Base-by-base conservation (phyloP, 2,888 invertebrate species). In the Phaedon cochleariae region DNA sequence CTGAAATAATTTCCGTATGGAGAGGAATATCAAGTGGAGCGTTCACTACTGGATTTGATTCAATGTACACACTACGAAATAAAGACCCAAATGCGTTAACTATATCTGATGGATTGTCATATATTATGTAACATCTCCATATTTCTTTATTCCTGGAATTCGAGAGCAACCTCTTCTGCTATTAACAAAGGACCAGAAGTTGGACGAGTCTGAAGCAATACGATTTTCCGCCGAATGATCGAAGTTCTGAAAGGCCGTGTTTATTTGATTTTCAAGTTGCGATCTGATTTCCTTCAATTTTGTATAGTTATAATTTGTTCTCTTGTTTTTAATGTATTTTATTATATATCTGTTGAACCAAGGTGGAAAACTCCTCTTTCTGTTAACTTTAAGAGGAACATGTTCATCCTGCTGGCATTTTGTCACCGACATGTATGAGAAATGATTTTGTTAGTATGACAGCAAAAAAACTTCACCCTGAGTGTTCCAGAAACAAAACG, bases 21-120 rank as follows among this genome's bases (percentile, higher is more conserved):
- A 15, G 20, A n/a, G 48, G 12, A 45, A 20, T 48, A 22, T 15
- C 17, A 26, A 46, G 29, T 31, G 31, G 4, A 31, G 20, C 53
- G 31, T 58, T 58, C 15, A 46, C 58, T 26, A 45, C 22, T 45
- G 48, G 48, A 45, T 41, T 22, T 46, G 26, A 29, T 26, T 58
- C 58, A 48, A 17, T 58, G 48, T 58, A 58, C 22, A 58, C 58
- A 45, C 45, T 58, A 2, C 46, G 17, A 58, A 45, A 58, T 46
- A 46, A 34, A 31, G 31, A 31, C 31, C 53, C 53, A 31, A 53
- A 53, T 31, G 53, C 53, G 15, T 58, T 22, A 7, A 57, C 20
- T 57, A 37, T 26, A 41, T 41, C 41, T 41, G 41, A 2, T 41
- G 41, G 41, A 2, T 41, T 41, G 1, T 41, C 15, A 41, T n/a